Base-by-base conservation (phyloP, 1,140 invertebrate species). In the Yoshiicerus persimilis region DNA sequence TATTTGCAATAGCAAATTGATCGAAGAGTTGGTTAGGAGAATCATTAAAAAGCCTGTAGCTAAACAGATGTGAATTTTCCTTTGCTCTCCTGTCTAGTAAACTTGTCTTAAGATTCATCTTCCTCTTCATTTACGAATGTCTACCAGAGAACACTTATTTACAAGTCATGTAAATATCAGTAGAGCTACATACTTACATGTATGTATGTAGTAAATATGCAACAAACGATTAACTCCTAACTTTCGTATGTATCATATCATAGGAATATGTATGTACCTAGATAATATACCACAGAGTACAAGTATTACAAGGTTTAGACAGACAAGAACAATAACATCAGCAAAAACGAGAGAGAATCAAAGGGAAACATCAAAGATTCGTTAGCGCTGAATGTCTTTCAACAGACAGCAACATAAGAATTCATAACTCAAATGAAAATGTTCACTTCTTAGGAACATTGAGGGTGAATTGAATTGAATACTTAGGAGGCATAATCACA, bases 1-100 rank as follows among this genome's bases (percentile, higher is more conserved):
- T 70, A 30, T 25, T 30, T 27, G 64, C 64, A 70, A 27, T 30
- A 25, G 34, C 34, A 30, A 34, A 80, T 34, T 36, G 75, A 80
- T 80, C 38, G 32, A 80, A 80, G 75, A 80, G 75, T 80, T 80
- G 75, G n/a, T 34, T 80, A 80, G 13, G 75, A 80, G 32, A 80
- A 80, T 80, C 75, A 80, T 80, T 80, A 38, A 80, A 77, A n/a
- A 23, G 75, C 75, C 75, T 80, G 75, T 80, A 80, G 75, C 75
- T 10, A 80, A 38, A 80, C 75, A 80, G 75, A 80, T 38, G 34
- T 80, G 75, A 80, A 36, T 32, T 80, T 80, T 36, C 75, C 70
- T 8, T 5, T 64, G 2, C 62, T 70, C 25, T n/a, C 75, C 75
- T 70, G 66, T 32, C 25, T 70, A 30, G 66, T 30, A 70, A 70